Evolutionary conservation across 2,888 invertebrate genomes (phyloP).

Genomic region (Ophioninae sp.): DNA sequence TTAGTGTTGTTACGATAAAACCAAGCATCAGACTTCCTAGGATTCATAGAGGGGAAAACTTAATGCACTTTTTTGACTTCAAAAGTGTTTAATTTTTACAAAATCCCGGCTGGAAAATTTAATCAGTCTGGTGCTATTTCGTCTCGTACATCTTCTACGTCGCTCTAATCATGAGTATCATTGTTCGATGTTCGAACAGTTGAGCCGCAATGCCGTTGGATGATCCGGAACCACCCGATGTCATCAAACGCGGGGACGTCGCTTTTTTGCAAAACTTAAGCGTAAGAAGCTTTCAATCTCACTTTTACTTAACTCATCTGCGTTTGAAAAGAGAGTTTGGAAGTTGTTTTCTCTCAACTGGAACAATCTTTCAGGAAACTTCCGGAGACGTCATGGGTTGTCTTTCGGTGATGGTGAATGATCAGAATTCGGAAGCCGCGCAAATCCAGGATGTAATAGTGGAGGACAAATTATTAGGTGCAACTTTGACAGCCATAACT

Average conservation of each 20-base stretch:
- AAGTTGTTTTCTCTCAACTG: neutral
- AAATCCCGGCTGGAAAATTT: too few species aligned
- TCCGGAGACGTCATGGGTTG: slow-evolving; percentile 73
- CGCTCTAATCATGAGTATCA: neutral
- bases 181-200: slow-evolving; percentile 35
- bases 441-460: slow-evolving; percentile 73
- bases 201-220: slow-evolving; percentile 72
- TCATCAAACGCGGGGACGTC: slow-evolving; percentile 69
- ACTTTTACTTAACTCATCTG: neutral
- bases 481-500: slow-evolving; percentile 77
- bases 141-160: too few species aligned
- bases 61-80: too few species aligned
- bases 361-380: slow-evolving; percentile 65
- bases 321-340: too few species aligned
- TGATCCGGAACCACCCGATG: slow-evolving; percentile 70
- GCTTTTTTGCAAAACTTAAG: slow-evolving; percentile 70
- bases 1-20: too few species aligned
- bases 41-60: too few species aligned
- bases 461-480: slow-evolving; percentile 72
- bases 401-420: slow-evolving; percentile 74
- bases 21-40: too few species aligned
- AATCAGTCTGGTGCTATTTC: too few species aligned
- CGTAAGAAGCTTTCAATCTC: slow-evolving; percentile 62
- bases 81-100: too few species aligned
- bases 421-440: slow-evolving; percentile 66